Percentiles rank a stretch among this genome's conserved stretches.
Conservation (phyloP, 2,113 vertebrate genomes). For the Thomomys bottae region DNA sequence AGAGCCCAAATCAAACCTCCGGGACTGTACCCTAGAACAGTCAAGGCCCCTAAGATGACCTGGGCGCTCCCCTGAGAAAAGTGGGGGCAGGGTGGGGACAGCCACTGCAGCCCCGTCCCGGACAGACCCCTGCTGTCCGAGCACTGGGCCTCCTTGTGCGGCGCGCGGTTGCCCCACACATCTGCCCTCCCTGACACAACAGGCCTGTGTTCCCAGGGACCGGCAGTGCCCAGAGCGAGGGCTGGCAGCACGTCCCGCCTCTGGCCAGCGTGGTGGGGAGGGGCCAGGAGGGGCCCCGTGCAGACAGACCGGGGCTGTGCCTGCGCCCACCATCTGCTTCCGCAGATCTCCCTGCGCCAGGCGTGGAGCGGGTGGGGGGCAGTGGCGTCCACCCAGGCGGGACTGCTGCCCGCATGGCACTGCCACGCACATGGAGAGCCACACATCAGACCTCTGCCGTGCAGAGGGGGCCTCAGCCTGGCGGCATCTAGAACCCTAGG, state of each 20-base stretch:
- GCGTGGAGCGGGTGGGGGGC: neutral
- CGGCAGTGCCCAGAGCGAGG: neutral
- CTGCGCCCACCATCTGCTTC: neutral
- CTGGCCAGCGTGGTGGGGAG: rapidly evolving
- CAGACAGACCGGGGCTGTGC: neutral
- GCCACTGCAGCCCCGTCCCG: neutral
- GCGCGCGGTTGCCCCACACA: neutral
- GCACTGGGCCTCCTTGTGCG: conserved; percentile 67
- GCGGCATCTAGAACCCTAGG: too few species aligned
- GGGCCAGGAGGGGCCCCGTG: neutral
- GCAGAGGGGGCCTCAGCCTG: neutral
- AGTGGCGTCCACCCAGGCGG: neutral
- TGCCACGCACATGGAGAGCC: rapidly evolving
- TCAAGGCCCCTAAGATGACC: neutral
- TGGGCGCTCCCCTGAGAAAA: neutral
- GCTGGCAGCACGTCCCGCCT: neutral
- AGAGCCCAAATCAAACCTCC: neutral
- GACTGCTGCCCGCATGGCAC: rapidly evolving
- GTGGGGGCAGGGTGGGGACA: neutral
- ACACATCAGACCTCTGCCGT: neutral
- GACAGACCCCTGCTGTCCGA: conserved; percentile 56
- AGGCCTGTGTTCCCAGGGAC: conserved; percentile 52
- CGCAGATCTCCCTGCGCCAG: neutral
- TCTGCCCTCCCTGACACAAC: conserved; percentile 66
- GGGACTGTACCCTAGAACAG: too few species aligned